phyloP scores from a whole-genome alignment of 2,888 invertebrate genomes.

The Plebejus melissa region DNA sequence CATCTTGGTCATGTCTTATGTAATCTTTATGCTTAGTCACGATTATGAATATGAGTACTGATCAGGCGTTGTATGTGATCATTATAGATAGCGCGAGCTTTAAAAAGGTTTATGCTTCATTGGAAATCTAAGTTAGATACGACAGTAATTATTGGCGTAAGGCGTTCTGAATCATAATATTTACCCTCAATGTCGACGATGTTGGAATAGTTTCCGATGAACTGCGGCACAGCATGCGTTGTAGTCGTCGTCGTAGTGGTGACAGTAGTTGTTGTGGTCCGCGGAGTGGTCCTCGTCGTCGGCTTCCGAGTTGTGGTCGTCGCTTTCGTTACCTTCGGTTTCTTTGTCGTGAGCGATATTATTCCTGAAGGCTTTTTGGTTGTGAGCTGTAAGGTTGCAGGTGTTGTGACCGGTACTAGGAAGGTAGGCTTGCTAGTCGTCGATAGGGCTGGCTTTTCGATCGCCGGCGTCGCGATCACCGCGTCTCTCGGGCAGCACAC shows the following conservation, averaged over 20 bases:
- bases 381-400: conserved; percentile 44
- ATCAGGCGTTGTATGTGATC: background rate
- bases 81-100: no score
- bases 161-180: conserved; percentile 30
- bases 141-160: no score
- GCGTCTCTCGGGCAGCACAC: conserved; percentile 89
- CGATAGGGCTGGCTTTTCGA: conserved; percentile 56
- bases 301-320: conserved; percentile 40
- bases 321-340: conserved; percentile 52
- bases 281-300: conserved; percentile 57
- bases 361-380: conserved; percentile 57
- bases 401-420: conserved; percentile 65
- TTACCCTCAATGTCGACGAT: conserved; percentile 77
- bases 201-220: conserved; percentile 68
- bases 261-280: conserved; percentile 47
- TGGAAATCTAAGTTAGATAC: no score
- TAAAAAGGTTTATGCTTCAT: no score
- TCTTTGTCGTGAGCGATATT: conserved; percentile 53
- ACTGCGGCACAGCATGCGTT: conserved; percentile 58
- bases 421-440: conserved; percentile 67
- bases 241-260: conserved; percentile 45
- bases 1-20: background rate
- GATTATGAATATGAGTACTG: background rate
- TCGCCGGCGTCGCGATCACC: conserved; percentile 48
- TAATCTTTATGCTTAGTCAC: background rate